Conservation (phyloP, 2,797 vertebrate genomes). For the Neosilurus mollespiculum region DNA sequence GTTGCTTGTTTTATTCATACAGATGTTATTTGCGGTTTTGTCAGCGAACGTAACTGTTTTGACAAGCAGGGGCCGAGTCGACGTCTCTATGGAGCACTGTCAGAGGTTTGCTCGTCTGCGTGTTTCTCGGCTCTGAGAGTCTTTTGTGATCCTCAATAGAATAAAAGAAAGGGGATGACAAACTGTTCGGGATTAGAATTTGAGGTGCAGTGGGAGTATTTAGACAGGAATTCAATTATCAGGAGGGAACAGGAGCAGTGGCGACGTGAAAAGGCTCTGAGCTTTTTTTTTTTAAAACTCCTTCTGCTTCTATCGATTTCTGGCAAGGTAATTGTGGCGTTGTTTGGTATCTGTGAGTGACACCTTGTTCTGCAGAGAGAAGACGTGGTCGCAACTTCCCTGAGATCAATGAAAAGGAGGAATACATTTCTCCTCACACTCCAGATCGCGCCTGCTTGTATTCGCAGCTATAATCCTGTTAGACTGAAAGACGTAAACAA, state of each 20-base stretch:
- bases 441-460: neutral
- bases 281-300: neutral
- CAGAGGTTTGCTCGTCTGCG: conserved; percentile 26
- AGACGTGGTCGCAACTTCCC: conserved; percentile 32
- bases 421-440: conserved; percentile 15
- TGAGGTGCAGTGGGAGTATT: conserved; percentile 48
- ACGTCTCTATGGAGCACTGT: conserved; percentile 12
- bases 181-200: conserved; percentile 48
- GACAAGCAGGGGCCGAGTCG: conserved; percentile 19
- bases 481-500: neutral
- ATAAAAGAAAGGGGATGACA: conserved; percentile 30
- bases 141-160: conserved; percentile 25
- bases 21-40: conserved; percentile 26
- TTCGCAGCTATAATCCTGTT: conserved; percentile 13
- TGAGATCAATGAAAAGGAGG: conserved; percentile 41
- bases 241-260: conserved; percentile 34
- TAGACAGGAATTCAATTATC: conserved; percentile 52
- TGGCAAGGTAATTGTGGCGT: conserved; percentile 45
- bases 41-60: conserved; percentile 29
- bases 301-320: conserved; percentile 37
- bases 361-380: conserved; percentile 49
- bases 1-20: conserved; percentile 28
- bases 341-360: conserved; percentile 49
- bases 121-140: conserved; percentile 22
- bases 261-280: conserved; percentile 31